Evolutionary conservation across 2,888 invertebrate species (phyloP).

Genomic region (Drosophila subquinaria): DNA sequence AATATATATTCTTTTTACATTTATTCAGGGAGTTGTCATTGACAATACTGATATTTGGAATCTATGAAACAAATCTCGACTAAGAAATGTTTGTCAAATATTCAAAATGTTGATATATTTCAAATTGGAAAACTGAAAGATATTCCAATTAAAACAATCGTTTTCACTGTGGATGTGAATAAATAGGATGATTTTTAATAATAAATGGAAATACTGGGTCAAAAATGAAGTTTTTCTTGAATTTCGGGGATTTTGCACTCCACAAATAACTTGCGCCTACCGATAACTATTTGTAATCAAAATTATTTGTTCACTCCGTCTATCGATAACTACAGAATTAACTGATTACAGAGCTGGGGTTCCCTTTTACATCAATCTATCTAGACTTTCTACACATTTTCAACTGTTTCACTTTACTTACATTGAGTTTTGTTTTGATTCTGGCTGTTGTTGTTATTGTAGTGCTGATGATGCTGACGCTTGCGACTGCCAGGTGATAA

Average conservation of each 20-base stretch:
- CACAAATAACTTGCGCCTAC: not conserved
- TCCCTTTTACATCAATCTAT: not conserved
- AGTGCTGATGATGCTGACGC: constrained; percentile 64
- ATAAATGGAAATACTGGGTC: too few species aligned
- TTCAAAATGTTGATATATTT: too few species aligned
- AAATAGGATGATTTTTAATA: too few species aligned
- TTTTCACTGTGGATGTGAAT: too few species aligned
- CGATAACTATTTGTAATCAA: not conserved
- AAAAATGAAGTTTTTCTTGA: too few species aligned
- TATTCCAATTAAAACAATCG: too few species aligned
- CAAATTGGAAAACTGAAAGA: too few species aligned
- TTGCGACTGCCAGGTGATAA: constrained; percentile 69
- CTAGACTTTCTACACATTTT: not conserved
- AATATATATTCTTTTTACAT: constrained; percentile 16
- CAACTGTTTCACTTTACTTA: constrained; percentile 51
- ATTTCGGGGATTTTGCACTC: too few species aligned
- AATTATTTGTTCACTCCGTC: not conserved
- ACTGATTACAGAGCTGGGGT: not conserved
- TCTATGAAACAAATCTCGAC: not conserved
- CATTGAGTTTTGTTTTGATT: constrained; percentile 35
- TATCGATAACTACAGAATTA: not conserved
- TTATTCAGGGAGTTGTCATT: constrained; percentile 24
- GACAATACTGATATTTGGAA: constrained; percentile 9
- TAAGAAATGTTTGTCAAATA: constrained; percentile 10
- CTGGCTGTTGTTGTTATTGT: constrained; percentile 25